Conservation (phyloP, 92 coral and sea anemone genomes). For the Epizoanthus stellaris region DNA sequence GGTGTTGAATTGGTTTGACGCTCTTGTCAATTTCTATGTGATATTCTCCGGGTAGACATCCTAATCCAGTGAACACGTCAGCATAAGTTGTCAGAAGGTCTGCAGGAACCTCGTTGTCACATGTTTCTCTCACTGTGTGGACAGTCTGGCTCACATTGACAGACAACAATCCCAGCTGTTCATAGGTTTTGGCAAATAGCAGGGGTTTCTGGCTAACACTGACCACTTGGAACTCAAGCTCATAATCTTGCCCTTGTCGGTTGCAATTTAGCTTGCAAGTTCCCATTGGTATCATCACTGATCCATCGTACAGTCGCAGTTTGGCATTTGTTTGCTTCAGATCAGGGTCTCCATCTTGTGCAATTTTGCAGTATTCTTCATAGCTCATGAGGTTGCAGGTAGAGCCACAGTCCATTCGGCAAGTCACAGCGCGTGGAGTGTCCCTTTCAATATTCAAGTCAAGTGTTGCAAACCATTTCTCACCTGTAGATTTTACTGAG, state of each 20-base stretch:
- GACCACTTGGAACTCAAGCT: slow-evolving; percentile 34
- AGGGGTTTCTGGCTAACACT: slow-evolving; percentile 22
- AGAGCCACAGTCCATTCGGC: slow-evolving; percentile 41
- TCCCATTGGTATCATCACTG: slow-evolving; percentile 31
- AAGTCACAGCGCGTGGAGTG: too few relatives aligned
- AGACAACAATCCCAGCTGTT: slow-evolving; percentile 23
- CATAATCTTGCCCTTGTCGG: not conserved
- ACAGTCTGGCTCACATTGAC: not conserved
- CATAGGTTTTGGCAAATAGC: slow-evolving; percentile 13
- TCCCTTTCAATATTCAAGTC: too few relatives aligned
- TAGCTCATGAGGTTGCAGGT: slow-evolving; percentile 27
- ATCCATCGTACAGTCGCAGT: slow-evolving; percentile 34
- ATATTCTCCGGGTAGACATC: not conserved
- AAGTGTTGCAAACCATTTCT: not conserved
- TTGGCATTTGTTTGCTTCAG: slow-evolving; percentile 13
- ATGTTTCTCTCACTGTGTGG: not conserved
- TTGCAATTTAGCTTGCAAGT: slow-evolving; percentile 13
- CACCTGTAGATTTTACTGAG: not conserved
- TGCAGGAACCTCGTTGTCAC: not conserved
- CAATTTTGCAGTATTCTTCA: slow-evolving; percentile 21
- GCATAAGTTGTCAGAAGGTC: not conserved
- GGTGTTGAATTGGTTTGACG: slow-evolving; percentile 14
- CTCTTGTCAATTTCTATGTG: slow-evolving; percentile 11
- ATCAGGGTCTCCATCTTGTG: slow-evolving; percentile 42
- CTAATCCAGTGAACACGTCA: not conserved